Evolutionary conservation across 92 coral and sea anemone genomes (phyloP).

Genomic region (Virgularia gustaviana): DNA sequence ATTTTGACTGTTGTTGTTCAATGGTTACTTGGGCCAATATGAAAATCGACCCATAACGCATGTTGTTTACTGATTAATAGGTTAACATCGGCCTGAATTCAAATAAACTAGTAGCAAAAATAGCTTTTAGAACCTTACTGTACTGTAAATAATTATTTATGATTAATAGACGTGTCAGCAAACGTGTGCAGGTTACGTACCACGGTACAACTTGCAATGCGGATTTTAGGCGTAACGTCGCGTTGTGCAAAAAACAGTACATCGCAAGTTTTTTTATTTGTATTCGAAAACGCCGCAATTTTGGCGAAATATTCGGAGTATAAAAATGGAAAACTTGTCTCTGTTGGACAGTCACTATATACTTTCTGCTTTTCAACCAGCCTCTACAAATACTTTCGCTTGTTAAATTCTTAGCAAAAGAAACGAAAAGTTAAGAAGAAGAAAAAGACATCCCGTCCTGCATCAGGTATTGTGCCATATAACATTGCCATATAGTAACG

Average conservation of each 20-base stretch:
- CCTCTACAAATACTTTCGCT: neutral
- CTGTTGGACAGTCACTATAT: neutral
- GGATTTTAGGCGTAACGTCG: no score
- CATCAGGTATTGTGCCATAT: constrained; percentile 2
- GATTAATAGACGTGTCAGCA: no score
- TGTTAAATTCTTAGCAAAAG: constrained; percentile 52
- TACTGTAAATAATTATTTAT: no score
- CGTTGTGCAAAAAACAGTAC: neutral
- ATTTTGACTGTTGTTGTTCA: no score
- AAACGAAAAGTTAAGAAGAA: constrained; percentile 60
- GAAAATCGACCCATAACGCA: no score
- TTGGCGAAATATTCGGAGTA: neutral
- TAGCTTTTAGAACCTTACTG: no score
- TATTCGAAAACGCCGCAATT: neutral
- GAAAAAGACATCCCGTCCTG: constrained; percentile 54
- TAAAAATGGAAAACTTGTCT: neutral
- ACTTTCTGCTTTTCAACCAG: neutral
- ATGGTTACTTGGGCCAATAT: no score
- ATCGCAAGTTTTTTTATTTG: neutral
- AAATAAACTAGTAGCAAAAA: no score
- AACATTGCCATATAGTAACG: neutral
- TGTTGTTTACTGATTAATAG: no score
- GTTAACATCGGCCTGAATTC: no score
- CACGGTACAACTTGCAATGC: no score
- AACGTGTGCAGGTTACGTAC: no score